Percentiles rank a stretch among this genome's conserved stretches.
These are phyloP conservation scores for Drosophila paranaensis DNA, from an alignment of 2,888 invertebrate genomes.

Conservation along the genomic window DNA sequence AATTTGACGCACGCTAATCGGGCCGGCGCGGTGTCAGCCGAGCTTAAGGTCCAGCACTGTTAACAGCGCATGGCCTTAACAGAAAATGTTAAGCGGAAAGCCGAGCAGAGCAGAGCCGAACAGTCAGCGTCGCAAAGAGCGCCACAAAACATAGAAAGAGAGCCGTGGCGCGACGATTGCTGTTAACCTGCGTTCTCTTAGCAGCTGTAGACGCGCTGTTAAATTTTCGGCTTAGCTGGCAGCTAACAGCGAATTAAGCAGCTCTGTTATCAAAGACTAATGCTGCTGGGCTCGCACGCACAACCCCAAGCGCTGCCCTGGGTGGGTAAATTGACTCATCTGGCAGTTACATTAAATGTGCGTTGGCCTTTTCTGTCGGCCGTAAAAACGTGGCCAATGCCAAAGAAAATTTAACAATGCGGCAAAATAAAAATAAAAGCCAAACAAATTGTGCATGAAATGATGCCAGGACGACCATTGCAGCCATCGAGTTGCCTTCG, in stretches of 20 bases:
- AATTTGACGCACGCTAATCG: slow-evolving; percentile 51
- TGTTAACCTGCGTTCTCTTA: slow-evolving; percentile 23
- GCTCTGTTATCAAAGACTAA: slow-evolving; percentile 5
- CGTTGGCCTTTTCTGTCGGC: slow-evolving; percentile 38
- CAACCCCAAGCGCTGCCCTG: slow-evolving; percentile 36
- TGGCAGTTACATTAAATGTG: slow-evolving; percentile 68
- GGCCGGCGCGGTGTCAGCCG: not conserved
- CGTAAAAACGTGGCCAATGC: slow-evolving; percentile 48
- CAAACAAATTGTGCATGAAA: slow-evolving; percentile 79
- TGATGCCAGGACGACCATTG: slow-evolving; percentile 35
- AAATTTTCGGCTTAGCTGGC: slow-evolving; percentile 4
- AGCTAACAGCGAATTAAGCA: slow-evolving; percentile 9
- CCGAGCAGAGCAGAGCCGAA: slow-evolving; percentile 11
- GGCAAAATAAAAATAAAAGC: slow-evolving; percentile 76
- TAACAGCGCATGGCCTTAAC: slow-evolving; percentile 12
- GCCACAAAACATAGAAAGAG: slow-evolving; percentile 14
- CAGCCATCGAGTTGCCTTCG: slow-evolving; percentile 22
- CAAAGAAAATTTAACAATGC: slow-evolving; percentile 70
- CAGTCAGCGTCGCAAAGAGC: slow-evolving; percentile 17
- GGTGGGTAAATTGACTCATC: slow-evolving; percentile 57
- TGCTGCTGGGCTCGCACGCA: slow-evolving; percentile 10
- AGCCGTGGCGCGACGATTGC: not conserved
- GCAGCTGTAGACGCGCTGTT: slow-evolving; percentile 11
- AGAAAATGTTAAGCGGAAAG: slow-evolving; percentile 14
- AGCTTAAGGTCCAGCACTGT: slow-evolving; percentile 16